A percentile compares a stretch with the other conserved stretches of the same genome.
phyloP scores from a whole-genome alignment of 2,113 vertebrate genomes.

The Alces alces region DNA sequence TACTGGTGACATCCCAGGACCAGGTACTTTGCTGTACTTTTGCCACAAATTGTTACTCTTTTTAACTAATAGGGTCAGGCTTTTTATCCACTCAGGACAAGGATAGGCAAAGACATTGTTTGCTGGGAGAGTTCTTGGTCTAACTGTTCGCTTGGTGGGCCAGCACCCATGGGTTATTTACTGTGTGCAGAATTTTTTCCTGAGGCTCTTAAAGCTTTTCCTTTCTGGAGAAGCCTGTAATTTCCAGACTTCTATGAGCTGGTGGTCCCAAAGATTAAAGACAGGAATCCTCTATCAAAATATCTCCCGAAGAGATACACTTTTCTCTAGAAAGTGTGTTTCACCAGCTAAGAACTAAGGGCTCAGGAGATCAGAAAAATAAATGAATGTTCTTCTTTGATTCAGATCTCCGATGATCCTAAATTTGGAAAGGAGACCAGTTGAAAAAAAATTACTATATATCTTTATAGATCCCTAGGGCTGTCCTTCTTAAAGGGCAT shows the following conservation, averaged over 20 bases:
- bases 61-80: not conserved
- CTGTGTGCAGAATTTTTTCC: not conserved
- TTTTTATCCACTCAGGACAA: not conserved
- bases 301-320: not conserved
- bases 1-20: not conserved
- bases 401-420: not conserved
- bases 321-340: not conserved
- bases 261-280: not conserved
- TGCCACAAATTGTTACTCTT: not conserved
- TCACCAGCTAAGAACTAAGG: not conserved
- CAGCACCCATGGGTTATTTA: not conserved
- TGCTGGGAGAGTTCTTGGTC: not conserved
- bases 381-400: not conserved
- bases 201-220: not conserved
- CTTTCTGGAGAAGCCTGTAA: not conserved
- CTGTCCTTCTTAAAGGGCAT: not conserved
- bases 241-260: not conserved
- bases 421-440: not conserved
- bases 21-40: not conserved
- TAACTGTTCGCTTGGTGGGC: not conserved
- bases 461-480: not conserved
- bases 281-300: not conserved
- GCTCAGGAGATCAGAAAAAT: not conserved
- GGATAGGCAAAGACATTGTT: not conserved
- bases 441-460: not conserved